Evolutionary conservation across 2,797 vertebrate genomes (phyloP), one percentile per base, ranked within the genome.

Genomic region (Tinamus major): DNA sequence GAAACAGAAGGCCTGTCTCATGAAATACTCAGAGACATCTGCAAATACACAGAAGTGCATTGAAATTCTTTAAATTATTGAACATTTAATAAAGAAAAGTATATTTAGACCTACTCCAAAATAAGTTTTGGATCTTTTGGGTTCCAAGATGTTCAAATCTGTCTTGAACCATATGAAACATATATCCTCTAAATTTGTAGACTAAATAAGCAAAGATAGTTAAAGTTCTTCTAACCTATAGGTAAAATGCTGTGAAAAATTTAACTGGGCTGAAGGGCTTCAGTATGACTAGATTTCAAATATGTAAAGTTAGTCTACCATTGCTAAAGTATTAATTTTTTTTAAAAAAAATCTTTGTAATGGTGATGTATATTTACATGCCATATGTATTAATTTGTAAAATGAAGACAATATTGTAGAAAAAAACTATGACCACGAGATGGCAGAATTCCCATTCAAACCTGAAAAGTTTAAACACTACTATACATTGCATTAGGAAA

Each of bases 381-480:
- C 18, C 35, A 27, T 8, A 2, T 41, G 27, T 31, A n/a, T 24
- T 46, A 21, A n/a, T 35, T 80, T 85, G 27, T 17, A 0, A 3
- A 56, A 51, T 26, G 10, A 61, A 31, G 65, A 21, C 26, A 91
- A 24, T 37, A 13, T 3, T 39, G 46, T 33, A 80, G 79, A 77
- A 79, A 74, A 74, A 74, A 29, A 2, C 27, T 27, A 10, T 13
- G 2, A 18, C 94, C 98, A 97, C 97, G 74, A 97, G 98, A 97
- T 97, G 98, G 97, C 98, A 97, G 95, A 81, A 55, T 97, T 97
- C 94, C 74, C 97, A 97, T 98, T 97, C 92, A 83, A 95, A 97
- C 95, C 31, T 41, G 41, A 39, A 8, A 2, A 6, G 16, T 37
- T 58, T 39, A 41, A 19, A 5, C 13, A 4, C 37, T n/a, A 1